Conservation (phyloP, 2,113 vertebrate genomes). For the Cariama cristata region DNA sequence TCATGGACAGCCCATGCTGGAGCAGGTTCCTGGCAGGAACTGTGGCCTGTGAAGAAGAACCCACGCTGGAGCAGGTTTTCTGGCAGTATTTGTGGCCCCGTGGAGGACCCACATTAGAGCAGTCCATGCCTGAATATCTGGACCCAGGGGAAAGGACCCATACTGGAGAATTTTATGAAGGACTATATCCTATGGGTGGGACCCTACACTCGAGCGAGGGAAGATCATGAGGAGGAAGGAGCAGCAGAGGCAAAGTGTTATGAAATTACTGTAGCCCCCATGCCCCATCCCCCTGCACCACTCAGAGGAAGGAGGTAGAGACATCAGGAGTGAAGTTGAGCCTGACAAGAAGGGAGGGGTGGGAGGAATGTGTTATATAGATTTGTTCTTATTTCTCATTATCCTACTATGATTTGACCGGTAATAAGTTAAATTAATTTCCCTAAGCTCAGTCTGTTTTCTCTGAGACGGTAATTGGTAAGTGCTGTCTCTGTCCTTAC, state of each 20-base stretch:
- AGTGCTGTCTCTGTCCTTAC: no score
- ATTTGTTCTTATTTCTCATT: not conserved
- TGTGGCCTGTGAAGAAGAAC: not conserved
- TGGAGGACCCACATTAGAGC: no score
- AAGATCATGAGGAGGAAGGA: not conserved
- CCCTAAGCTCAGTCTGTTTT: not conserved
- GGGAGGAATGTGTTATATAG: not conserved
- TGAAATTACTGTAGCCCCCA: not conserved
- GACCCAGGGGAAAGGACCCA: not conserved
- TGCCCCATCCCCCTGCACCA: not conserved
- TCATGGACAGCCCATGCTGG: not conserved
- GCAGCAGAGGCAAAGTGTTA: not conserved
- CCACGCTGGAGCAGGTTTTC: not conserved
- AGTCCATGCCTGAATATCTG: not conserved
- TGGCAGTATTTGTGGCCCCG: not conserved
- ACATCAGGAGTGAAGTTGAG: not conserved
- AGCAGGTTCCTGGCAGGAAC: not conserved
- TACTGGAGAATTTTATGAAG: not conserved
- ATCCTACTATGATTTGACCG: not conserved
- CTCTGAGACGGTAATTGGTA: not conserved
- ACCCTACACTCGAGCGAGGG: no score
- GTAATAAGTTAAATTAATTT: not conserved
- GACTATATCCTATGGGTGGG: not conserved
- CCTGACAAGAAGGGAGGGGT: not conserved
- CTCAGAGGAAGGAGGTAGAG: not conserved